Conservation (phyloP, 1,140 invertebrate genomes). For the Drosophila ananassae region DNA sequence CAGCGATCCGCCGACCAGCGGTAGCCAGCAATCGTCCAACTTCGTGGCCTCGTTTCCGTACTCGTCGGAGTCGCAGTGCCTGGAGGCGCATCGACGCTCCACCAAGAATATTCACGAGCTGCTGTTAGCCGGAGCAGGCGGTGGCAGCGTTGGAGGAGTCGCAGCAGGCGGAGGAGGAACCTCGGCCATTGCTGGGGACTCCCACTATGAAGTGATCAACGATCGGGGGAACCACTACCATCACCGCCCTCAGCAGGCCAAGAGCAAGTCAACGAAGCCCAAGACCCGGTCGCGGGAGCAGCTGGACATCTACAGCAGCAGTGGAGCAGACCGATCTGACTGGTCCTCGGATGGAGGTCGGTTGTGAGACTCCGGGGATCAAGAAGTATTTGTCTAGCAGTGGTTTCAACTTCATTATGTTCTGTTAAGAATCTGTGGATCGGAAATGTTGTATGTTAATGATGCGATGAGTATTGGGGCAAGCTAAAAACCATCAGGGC, state of each 20-base stretch:
- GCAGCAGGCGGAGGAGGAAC: conserved; percentile 8
- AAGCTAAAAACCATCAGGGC: background rate
- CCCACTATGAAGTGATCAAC: conserved; percentile 69
- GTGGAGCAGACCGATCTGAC: conserved; percentile 52
- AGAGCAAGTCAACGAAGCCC: conserved; percentile 58
- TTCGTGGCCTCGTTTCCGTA: conserved; percentile 80
- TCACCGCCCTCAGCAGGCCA: conserved; percentile 53
- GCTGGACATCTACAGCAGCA: conserved; percentile 57
- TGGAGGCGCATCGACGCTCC: conserved; percentile 81
- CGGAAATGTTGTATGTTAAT: background rate
- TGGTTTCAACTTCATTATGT: conserved; percentile 47
- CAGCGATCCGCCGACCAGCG: conserved; percentile 56
- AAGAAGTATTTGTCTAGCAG: conserved; percentile 68
- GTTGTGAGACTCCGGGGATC: conserved; percentile 58
- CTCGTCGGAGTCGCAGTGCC: conserved; percentile 80
- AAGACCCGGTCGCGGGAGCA: conserved; percentile 67
- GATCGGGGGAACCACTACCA: conserved; percentile 53
- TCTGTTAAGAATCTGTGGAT: conserved; percentile 3
- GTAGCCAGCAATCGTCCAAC: conserved; percentile 50
- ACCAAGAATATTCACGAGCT: conserved; percentile 81
- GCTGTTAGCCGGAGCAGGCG: conserved; percentile 83
- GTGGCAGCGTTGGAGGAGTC: conserved; percentile 12
- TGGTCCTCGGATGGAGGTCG: conserved; percentile 72
- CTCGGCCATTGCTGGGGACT: conserved; percentile 11
- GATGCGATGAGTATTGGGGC: background rate